These are phyloP conservation scores for Diarsia dahlii DNA, from an alignment of 2,888 invertebrate species.

Conservation along the genomic window DNA sequence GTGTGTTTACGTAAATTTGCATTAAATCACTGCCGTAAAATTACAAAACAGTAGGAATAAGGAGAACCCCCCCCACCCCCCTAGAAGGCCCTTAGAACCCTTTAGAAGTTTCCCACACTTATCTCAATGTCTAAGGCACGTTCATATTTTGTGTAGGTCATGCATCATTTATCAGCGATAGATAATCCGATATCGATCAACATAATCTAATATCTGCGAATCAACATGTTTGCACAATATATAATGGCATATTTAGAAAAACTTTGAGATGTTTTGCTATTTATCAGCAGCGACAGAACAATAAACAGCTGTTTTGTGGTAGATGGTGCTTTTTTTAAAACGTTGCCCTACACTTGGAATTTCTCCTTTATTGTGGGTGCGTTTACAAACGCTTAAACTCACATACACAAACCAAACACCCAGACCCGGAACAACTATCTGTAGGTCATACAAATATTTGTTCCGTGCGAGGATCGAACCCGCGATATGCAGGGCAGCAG, in stretches of 20 bases:
- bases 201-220: conserved; percentile 32
- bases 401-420: too few species aligned
- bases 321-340: too few species aligned
- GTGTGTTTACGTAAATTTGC: neutral
- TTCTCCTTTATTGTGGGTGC: too few species aligned
- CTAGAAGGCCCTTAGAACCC: too few species aligned
- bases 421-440: too few species aligned
- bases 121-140: conserved; percentile 13
- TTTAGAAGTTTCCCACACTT: neutral
- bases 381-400: too few species aligned
- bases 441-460: too few species aligned
- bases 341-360: too few species aligned
- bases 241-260: conserved; percentile 8
- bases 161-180: conserved; percentile 29
- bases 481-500: too few species aligned
- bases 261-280: conserved; percentile 9
- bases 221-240: conserved; percentile 16
- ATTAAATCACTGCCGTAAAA: neutral
- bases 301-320: neutral
- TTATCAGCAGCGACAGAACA: neutral
- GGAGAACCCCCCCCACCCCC: too few species aligned
- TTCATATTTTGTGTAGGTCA: conserved; percentile 8
- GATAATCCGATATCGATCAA: conserved; percentile 67
- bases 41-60: neutral
- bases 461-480: too few species aligned